phyloP scores from a whole-genome alignment of 2,888 invertebrate species.

The Tachina grossa region DNA sequence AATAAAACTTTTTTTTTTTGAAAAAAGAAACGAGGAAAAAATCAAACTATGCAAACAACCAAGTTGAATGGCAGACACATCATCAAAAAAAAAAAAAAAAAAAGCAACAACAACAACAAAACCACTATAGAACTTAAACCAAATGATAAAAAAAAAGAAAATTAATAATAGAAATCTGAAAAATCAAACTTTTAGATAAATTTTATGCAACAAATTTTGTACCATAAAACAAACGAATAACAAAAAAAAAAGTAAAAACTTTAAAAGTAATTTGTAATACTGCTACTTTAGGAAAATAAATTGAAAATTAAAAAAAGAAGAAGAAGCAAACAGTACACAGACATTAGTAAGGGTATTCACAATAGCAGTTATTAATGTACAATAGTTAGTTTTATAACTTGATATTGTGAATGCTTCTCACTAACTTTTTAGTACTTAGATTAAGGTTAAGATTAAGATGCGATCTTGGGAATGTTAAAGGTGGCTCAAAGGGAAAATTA shows the following conservation, averaged over 20 bases:
- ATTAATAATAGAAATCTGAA: conserved; percentile 8
- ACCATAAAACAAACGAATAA: conserved; percentile 24
- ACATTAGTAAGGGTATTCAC: conserved; percentile 7
- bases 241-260: conserved; percentile 24
- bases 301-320: neutral
- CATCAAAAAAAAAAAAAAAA: conserved; percentile 1
- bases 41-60: neutral
- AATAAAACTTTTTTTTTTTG: neutral
- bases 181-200: conserved; percentile 57
- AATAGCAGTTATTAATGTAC: neutral
- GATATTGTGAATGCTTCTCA: neutral
- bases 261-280: conserved; percentile 37
- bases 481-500: too few species aligned
- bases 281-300: conserved; percentile 38
- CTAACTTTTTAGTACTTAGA: neutral
- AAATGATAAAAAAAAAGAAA: neutral
- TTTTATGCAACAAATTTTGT: conserved; percentile 64
- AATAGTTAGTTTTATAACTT: neutral
- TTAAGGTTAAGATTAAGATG: neutral
- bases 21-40: neutral
- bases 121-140: conserved; percentile 11
- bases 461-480: too few species aligned
- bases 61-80: conserved; percentile 55
- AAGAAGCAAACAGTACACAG: too few species aligned
- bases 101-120: neutral